These are phyloP conservation scores for Dolichallabes microphthalmus DNA, from an alignment of 2,113 vertebrate genomes.

Conservation along the genomic window DNA sequence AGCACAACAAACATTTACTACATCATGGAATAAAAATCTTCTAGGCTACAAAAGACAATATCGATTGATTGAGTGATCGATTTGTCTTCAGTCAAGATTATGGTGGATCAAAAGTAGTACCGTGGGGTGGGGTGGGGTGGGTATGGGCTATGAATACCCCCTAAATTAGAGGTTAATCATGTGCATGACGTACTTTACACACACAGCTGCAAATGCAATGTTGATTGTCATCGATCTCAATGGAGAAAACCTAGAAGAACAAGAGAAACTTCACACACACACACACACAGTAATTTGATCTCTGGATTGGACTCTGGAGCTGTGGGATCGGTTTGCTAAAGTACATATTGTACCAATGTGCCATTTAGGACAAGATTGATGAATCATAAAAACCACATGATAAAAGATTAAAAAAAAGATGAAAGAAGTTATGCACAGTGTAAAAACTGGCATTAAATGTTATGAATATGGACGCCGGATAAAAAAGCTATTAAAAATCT, in stretches of 20 bases:
- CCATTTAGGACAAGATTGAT: slow-evolving; percentile 3
- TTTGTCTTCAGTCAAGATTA: not conserved
- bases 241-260: not conserved
- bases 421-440: not conserved
- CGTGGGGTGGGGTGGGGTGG: not conserved
- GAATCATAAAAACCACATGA: not conserved
- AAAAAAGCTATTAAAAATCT: not conserved
- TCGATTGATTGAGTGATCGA: not conserved
- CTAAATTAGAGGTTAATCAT: not conserved
- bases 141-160: not conserved
- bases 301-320: not conserved
- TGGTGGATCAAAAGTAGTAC: not conserved
- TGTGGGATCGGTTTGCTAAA: no score
- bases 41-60: not conserved
- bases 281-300: not conserved
- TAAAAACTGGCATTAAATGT: not conserved
- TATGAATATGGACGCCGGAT: not conserved
- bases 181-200: not conserved
- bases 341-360: not conserved
- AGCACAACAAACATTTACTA: not conserved
- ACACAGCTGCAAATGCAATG: not conserved
- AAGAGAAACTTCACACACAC: not conserved
- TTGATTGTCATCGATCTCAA: not conserved
- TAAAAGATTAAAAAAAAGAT: not conserved
- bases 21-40: not conserved